Evolutionary conservation across 2,888 invertebrate species (phyloP).

Genomic region (Dicyrtomina minuta): DNA sequence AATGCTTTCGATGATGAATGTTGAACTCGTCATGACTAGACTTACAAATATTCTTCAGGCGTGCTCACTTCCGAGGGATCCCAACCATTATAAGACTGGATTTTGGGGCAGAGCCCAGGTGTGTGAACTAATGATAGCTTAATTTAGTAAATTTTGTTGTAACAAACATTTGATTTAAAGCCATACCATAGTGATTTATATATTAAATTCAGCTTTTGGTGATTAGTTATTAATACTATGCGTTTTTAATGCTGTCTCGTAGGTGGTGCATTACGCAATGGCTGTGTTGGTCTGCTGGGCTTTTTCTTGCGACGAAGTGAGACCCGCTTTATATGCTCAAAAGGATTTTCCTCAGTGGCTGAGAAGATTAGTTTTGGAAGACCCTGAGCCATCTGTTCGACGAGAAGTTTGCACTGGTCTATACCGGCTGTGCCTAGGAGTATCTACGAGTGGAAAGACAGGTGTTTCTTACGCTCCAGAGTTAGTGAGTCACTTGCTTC

Average conservation of each 20-base stretch:
- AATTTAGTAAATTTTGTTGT: too few species aligned
- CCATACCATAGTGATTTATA: too few species aligned
- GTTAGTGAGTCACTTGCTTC: slow-evolving; percentile 77
- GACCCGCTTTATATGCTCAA: slow-evolving; percentile 73
- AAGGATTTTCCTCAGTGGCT: slow-evolving; percentile 73
- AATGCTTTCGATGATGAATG: slow-evolving; percentile 80
- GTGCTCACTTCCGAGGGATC: slow-evolving; percentile 76
- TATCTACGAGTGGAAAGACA: slow-evolving; percentile 58
- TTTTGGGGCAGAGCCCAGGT: slow-evolving; percentile 90
- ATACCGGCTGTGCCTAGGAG: slow-evolving; percentile 80
- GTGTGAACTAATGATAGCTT: slow-evolving; percentile 25
- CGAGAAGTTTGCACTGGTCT: slow-evolving; percentile 89
- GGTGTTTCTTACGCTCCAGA: slow-evolving; percentile 58
- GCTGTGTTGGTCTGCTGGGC: slow-evolving; percentile 90
- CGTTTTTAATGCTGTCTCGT: too few species aligned
- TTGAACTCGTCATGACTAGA: slow-evolving; percentile 77
- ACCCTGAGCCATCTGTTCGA: slow-evolving; percentile 87
- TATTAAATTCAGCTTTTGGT: too few species aligned
- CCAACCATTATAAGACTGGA: slow-evolving; percentile 84
- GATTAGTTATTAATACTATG: too few species aligned
- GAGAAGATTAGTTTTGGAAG: slow-evolving; percentile 80
- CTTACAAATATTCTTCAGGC: slow-evolving; percentile 84
- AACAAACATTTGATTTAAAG: too few species aligned
- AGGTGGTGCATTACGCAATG: slow-evolving; percentile 88
- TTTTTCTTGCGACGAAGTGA: slow-evolving; percentile 78